phyloP scores from a whole-genome alignment of 2,888 invertebrate genomes.

The Nezara viridula region DNA sequence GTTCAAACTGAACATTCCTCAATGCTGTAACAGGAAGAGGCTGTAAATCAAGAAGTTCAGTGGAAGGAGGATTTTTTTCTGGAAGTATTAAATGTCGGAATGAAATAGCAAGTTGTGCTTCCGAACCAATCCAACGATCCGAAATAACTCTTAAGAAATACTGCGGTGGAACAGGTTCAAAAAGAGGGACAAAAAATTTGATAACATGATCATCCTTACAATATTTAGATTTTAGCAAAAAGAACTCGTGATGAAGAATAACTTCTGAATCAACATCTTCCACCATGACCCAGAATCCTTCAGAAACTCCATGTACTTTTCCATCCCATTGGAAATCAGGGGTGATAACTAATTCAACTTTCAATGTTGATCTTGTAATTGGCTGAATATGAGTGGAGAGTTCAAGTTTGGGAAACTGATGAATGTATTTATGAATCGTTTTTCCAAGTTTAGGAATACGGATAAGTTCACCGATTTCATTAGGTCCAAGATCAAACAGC shows the following conservation, averaged over 20 bases:
- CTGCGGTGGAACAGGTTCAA: slow-evolving; percentile 98
- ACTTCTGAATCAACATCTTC: slow-evolving; percentile 91
- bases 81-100: slow-evolving; percentile 97
- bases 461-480: slow-evolving; percentile 95
- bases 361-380: slow-evolving; percentile 90
- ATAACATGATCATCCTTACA: slow-evolving; percentile 94
- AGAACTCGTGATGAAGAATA: slow-evolving; percentile 95
- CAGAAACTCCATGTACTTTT: slow-evolving; percentile 83
- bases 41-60: slow-evolving; percentile 96
- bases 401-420: slow-evolving; percentile 97
- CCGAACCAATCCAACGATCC: slow-evolving; percentile 94
- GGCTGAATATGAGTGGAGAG: slow-evolving; percentile 98
- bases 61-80: slow-evolving; percentile 98
- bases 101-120: slow-evolving; percentile 96
- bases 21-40: slow-evolving; percentile 92
- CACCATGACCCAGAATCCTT: slow-evolving; percentile 90
- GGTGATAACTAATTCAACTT: slow-evolving; percentile 96
- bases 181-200: slow-evolving; percentile 98
- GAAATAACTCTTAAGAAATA: slow-evolving; percentile 94
- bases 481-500: slow-evolving; percentile 95
- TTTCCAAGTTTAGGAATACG: slow-evolving; percentile 93
- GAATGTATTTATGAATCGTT: slow-evolving; percentile 95
- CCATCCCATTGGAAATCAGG: slow-evolving; percentile 99
- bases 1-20: slow-evolving; percentile 87
- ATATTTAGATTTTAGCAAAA: slow-evolving; percentile 95